Conservation (phyloP, 2,797 vertebrate species). For the Danio albolineatus region DNA sequence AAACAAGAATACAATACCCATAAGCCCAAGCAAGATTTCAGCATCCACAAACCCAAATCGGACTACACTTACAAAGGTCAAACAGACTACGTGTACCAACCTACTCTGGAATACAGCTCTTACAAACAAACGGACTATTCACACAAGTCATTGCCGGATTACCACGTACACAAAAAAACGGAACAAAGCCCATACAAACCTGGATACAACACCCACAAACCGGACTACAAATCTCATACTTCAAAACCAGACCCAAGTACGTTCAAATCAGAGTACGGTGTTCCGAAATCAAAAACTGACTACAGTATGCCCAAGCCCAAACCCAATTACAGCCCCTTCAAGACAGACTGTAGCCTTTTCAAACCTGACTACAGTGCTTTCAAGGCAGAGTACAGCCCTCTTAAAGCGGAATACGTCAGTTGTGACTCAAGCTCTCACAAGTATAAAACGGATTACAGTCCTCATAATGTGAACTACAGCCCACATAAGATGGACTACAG, state of each 20-base stretch:
- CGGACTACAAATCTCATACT: conserved; percentile 78
- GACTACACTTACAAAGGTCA: conserved; percentile 78
- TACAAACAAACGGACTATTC: conserved; percentile 76
- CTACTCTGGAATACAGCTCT: conserved; percentile 77
- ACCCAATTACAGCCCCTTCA: conserved; percentile 79
- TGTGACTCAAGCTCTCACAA: conserved; percentile 71
- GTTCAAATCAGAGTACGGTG: conserved; percentile 78
- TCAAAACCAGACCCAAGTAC: conserved; percentile 77
- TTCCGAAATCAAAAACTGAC: conserved; percentile 77
- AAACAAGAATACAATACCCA: conserved; percentile 77
- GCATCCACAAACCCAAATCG: conserved; percentile 77
- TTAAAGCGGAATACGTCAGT: conserved; percentile 79
- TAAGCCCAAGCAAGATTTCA: conserved; percentile 78
- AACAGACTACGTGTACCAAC: conserved; percentile 77
- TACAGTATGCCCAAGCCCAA: conserved; percentile 78
- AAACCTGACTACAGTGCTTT: conserved; percentile 77
- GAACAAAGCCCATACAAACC: conserved; percentile 78
- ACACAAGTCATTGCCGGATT: conserved; percentile 77
- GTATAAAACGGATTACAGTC: conserved; percentile 79
- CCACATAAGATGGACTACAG: conserved; percentile 76
- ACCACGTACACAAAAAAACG: conserved; percentile 68
- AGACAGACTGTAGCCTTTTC: conserved; percentile 73
- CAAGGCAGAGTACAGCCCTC: conserved; percentile 78
- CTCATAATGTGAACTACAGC: conserved; percentile 76
- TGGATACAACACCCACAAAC: conserved; percentile 77